Base-by-base conservation (phyloP, 2,888 invertebrate species). In the Oscheius onirici region DNA sequence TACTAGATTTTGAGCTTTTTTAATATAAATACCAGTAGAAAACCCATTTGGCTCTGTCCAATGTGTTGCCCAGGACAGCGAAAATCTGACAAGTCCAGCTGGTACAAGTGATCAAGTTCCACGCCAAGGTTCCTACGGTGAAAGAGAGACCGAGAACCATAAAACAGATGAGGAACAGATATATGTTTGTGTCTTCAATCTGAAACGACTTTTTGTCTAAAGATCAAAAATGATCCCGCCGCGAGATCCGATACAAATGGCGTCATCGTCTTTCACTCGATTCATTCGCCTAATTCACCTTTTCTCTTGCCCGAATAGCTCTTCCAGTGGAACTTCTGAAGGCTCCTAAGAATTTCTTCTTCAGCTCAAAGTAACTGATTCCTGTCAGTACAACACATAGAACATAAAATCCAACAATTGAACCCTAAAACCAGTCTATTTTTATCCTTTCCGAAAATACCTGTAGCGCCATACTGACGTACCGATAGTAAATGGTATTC, bases 11-110 rank as follows among this genome's bases (percentile, higher is more conserved):
- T n/a, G n/a, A n/a, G n/a, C n/a, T n/a, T n/a, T n/a, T n/a, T n/a
- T n/a, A n/a, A n/a, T n/a, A n/a, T n/a, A n/a, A 34, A 26, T 58
- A 58, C 58, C 58, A 58, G 22, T 58, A 58, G 22, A 58, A 58
- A 13, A 41, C 11, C 58, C 58, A 58, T 58, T 58, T 58, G 10
- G 41, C 40, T 40, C 58, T 1, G 1, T 43, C 58, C 17, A 58
- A 41, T 8, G 6, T 41, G 8, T 43, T 58, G 0, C 43, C 41
- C 8, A 58, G 20, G 15, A 41, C 22, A n/a, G 43, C 40, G 1
- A 40, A 20, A 3, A 58, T 2, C 17, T 41, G 40, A 58, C 43
- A 58, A n/a, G n/a, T n/a, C n/a, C 24, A 11, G 11, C 41, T 40
- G 1, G 24, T 17, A 20, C 41, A 40, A 13, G 58, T 41, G 20